Evolutionary conservation across 1,140 invertebrate species (phyloP).

Genomic region (Drosophila busckii): DNA sequence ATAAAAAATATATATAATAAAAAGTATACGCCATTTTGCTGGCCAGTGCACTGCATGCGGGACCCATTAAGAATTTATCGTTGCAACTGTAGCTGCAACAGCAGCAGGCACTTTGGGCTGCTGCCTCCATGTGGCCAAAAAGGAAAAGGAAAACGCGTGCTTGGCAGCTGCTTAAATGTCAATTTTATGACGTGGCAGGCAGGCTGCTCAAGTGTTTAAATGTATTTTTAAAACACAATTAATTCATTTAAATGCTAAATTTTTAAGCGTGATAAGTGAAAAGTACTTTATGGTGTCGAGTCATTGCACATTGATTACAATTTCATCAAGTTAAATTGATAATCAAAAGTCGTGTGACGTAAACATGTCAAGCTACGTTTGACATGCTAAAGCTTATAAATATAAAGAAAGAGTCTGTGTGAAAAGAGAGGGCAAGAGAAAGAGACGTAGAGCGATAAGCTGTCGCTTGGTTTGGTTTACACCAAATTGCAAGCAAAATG

Average conservation of each 20-base stretch:
- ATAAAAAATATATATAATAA: constrained; percentile 8
- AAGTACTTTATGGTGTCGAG: background rate
- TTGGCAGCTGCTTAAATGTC: constrained; percentile 36
- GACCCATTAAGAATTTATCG: constrained; percentile 66
- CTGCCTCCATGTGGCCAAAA: constrained; percentile 28
- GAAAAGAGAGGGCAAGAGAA: background rate
- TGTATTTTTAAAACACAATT: constrained; percentile 35
- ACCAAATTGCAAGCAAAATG: constrained; percentile 59
- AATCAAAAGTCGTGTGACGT: constrained; percentile 3
- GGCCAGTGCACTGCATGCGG: constrained; percentile 22
- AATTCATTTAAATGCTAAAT: constrained; percentile 37
- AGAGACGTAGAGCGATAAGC: constrained; percentile 17
- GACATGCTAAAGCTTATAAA: background rate
- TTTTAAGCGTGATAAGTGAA: background rate
- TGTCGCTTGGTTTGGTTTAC: too few relatives aligned
- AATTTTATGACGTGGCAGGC: constrained; percentile 26
- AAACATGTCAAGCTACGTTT: constrained; percentile 3
- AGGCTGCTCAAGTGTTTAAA: background rate
- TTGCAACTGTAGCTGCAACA: background rate
- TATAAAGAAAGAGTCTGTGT: background rate
- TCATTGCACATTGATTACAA: constrained; percentile 6
- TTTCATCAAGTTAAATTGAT: constrained; percentile 11
- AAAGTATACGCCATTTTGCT: constrained; percentile 32
- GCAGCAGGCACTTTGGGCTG: constrained; percentile 6
- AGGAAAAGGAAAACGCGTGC: constrained; percentile 17